Base-by-base conservation (phyloP, 2,797 vertebrate species). In the Onychomys arenicola region DNA sequence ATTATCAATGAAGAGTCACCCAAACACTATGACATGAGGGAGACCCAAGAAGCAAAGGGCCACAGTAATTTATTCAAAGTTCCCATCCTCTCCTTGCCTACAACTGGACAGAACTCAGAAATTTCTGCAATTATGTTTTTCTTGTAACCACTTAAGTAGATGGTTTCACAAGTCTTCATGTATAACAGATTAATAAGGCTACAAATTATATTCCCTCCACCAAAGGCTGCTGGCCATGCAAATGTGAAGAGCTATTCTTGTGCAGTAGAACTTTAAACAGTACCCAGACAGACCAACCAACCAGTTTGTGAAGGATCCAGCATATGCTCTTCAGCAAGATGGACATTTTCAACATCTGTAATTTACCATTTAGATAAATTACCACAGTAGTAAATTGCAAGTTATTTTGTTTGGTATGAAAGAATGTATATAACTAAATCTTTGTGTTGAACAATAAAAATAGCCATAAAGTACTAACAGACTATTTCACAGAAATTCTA, bases 401-500 rank as follows among this genome's bases (percentile, higher is more conserved):
- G 87, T 89, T 40, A 69, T 23, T 92, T 94, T 82, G 65, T 63
- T 87, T 81, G 55, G 52, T 96, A 83, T 65, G 78, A 86, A 88
- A 85, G 63, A 75, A 61, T 75, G 89, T 90, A 84, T 67, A 77
- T 71, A 90, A 75, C 61, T 93, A 73, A 86, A 87, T 80, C 55
- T 96, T 95, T 94, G 81, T 55, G 80, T 59, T 90, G 77, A 91
- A 88, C 9, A 52, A 81, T 76, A 92, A 96, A 95, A 84, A 81
- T 49, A 90, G 46, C 57, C 71, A 89, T 37, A 84, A 90, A 86
- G 16, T 37, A 23, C 88, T 86, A 93, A 80, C 73, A 59, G 78
- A 67, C 65, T 82, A 82, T 71, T 91, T 91, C 77, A 84, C 49
- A 85, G 76, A 96, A 92, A 97, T 89, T 97, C 90, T 95, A 97